These are phyloP conservation scores for Mellilla xanthometata DNA, from an alignment of 2,888 invertebrate species.

Conservation along the genomic window DNA sequence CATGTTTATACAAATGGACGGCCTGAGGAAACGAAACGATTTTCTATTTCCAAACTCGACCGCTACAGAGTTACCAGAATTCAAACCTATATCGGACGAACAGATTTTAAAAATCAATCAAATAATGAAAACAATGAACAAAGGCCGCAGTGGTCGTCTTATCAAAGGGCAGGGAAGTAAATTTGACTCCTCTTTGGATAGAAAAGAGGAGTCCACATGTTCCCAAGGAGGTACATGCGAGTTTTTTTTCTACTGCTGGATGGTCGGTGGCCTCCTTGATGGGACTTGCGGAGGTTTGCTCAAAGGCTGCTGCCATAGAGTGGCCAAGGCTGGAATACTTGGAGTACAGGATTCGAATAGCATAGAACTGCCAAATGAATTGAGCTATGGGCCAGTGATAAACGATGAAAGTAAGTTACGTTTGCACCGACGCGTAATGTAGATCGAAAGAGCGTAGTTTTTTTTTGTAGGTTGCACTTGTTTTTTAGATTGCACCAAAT, in stretches of 20 bases:
- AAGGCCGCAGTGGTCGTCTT: slow-evolving; percentile 50
- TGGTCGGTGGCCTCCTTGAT: slow-evolving; percentile 93
- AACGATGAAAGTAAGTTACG: slow-evolving; percentile 91
- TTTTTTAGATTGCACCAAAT: slow-evolving; percentile 2
- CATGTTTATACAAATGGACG: slow-evolving; percentile 69
- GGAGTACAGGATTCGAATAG: slow-evolving; percentile 85
- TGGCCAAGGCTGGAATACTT: slow-evolving; percentile 85
- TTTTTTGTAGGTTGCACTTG: background rate
- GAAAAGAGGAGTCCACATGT: slow-evolving; percentile 82
- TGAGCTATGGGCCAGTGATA: slow-evolving; percentile 88
- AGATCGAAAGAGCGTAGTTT: slow-evolving; percentile 11
- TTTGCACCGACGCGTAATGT: slow-evolving; percentile 48
- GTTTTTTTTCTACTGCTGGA: slow-evolving; percentile 96
- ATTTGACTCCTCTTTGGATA: slow-evolving; percentile 22
- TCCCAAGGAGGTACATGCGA: slow-evolving; percentile 91
- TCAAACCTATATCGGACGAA: slow-evolving; percentile 72
- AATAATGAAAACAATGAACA: slow-evolving; percentile 58
- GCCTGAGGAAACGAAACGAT: slow-evolving; percentile 50
- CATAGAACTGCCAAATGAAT: slow-evolving; percentile 83
- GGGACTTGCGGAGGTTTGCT: slow-evolving; percentile 92
- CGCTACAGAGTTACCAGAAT: slow-evolving; percentile 55
- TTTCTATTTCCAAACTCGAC: slow-evolving; percentile 55
- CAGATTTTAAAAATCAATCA: slow-evolving; percentile 65
- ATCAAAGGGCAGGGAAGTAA: slow-evolving; percentile 35
- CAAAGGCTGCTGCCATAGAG: slow-evolving; percentile 93